Evolutionary conservation across 2,113 vertebrate species (phyloP).

Genomic region (Xenotilapia leptura): DNA sequence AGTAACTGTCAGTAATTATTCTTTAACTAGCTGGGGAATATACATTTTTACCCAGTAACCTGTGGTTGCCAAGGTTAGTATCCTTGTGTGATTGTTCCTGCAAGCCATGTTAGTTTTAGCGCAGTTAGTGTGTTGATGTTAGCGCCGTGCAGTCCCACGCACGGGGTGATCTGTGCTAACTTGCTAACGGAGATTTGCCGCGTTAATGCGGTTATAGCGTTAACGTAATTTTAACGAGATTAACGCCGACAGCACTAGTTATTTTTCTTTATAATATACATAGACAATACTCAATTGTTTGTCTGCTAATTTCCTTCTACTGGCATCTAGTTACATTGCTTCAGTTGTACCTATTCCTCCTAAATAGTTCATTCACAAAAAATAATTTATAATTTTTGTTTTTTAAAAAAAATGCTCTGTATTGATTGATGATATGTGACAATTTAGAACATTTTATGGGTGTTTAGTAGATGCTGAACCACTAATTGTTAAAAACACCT

Average conservation of each 20-base stretch:
- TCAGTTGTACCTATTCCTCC: not conserved
- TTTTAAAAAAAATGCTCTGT: not conserved
- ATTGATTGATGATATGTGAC: not conserved
- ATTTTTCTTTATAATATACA: not conserved
- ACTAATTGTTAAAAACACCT: not conserved
- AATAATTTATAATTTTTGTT: not conserved
- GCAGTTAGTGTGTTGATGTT: not conserved
- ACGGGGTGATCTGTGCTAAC: not conserved
- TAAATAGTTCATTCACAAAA: not conserved
- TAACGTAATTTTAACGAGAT: not conserved
- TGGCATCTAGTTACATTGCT: not conserved
- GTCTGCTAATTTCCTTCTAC: not conserved
- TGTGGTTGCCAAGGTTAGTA: not conserved
- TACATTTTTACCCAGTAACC: not conserved
- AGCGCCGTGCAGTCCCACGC: not conserved
- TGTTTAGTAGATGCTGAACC: not conserved
- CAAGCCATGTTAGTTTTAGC: not conserved
- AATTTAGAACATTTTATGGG: not conserved
- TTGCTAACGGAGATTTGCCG: not conserved
- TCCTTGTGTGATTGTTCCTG: not conserved
- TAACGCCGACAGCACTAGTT: not conserved
- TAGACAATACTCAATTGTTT: not conserved
- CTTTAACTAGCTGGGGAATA: not conserved
- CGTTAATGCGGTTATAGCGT: not conserved
- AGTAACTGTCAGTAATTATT: not conserved